Evolutionary conservation across 2,888 invertebrate species (phyloP).

Genomic region (Tanypteryx hageni): DNA sequence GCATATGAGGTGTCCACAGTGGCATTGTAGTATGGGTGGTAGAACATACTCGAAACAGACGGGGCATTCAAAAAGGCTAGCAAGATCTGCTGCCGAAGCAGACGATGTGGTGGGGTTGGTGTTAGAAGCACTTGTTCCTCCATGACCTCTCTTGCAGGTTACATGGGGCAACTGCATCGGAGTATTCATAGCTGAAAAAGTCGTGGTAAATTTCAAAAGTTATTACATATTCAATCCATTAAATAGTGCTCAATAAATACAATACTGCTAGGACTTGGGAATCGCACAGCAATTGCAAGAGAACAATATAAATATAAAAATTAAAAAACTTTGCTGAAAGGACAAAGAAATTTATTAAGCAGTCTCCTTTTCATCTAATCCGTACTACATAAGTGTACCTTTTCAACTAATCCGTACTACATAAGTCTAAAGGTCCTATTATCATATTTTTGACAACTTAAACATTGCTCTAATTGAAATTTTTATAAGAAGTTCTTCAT

Average conservation of each 20-base stretch:
- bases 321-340: too few relatives aligned
- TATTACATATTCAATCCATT: not conserved
- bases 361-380: too few relatives aligned
- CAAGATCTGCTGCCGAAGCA: conserved; percentile 90
- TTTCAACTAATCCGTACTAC: too few relatives aligned
- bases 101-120: conserved; percentile 76
- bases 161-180: conserved; percentile 47
- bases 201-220: not conserved
- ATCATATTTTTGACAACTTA: too few relatives aligned
- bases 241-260: not conserved
- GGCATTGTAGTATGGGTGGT: conserved; percentile 99
- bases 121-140: not conserved
- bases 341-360: too few relatives aligned
- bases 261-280: not conserved
- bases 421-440: too few relatives aligned
- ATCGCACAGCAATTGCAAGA: not conserved
- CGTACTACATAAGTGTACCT: too few relatives aligned
- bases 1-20: conserved; percentile 98
- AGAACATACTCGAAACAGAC: conserved; percentile 99
- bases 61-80: conserved; percentile 95
- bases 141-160: conserved; percentile 40
- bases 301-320: not conserved
- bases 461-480: too few relatives aligned
- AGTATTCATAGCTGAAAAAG: conserved; percentile 30
- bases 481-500: too few relatives aligned